A percentile compares a stretch with the other conserved stretches of the same genome.
phyloP scores from a whole-genome alignment of 2,888 invertebrate species.

The Lumbricus terrestris region DNA sequence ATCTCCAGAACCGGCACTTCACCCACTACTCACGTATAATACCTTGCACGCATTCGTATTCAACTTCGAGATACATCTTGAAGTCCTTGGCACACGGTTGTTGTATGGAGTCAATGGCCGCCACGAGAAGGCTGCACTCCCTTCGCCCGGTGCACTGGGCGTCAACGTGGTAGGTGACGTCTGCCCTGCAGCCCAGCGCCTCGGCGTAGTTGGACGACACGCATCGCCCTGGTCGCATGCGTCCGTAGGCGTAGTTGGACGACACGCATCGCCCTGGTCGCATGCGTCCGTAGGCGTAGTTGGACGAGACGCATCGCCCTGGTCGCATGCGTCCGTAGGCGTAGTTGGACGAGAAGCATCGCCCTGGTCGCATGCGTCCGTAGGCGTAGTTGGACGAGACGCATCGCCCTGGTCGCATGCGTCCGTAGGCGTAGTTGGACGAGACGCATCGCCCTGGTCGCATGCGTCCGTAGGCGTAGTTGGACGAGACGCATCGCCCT shows the following conservation, averaged over 20 bases:
- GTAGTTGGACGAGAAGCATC: no score
- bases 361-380: no score
- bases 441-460: no score
- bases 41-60: constrained; percentile 32
- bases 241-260: constrained; percentile 33
- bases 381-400: no score
- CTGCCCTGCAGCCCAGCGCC: constrained; percentile 33
- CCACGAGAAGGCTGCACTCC: constrained; percentile 33
- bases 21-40: no score
- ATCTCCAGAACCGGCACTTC: no score
- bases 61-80: constrained; percentile 35
- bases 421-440: no score
- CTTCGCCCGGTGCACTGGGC: constrained; percentile 28
- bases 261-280: constrained; percentile 32
- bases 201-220: constrained; percentile 33
- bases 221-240: constrained; percentile 35
- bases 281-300: constrained; percentile 36
- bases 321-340: constrained; percentile 37
- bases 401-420: no score
- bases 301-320: constrained; percentile 34
- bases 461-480: no score
- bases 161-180: constrained; percentile 31
- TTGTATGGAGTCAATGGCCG: constrained; percentile 31
- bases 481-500: no score
- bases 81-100: constrained; percentile 37